Evolutionary conservation across 2,797 vertebrate genomes (phyloP).

Genomic region (Lithobates pipiens): DNA sequence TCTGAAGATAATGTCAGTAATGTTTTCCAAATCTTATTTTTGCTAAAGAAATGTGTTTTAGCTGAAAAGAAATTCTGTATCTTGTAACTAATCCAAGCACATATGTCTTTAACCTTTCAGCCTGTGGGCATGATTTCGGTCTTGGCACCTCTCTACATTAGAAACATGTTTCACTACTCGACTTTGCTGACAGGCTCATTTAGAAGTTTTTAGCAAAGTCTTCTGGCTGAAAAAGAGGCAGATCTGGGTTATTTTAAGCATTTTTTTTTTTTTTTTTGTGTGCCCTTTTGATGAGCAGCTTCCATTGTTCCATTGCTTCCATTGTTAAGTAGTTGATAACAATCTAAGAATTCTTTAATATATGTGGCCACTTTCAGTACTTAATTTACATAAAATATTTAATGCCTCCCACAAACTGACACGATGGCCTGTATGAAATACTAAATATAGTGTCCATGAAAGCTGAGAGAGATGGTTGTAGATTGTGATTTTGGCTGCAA

Average conservation of each 20-base stretch:
- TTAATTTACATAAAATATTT: constrained; percentile 58
- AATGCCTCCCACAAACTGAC: constrained; percentile 55
- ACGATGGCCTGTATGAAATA: constrained; percentile 42
- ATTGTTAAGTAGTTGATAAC: constrained; percentile 29
- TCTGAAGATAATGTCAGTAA: background rate
- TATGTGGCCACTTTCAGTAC: constrained; percentile 18
- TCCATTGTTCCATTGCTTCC: constrained; percentile 8
- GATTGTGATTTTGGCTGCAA: constrained; percentile 57
- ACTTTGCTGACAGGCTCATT: constrained; percentile 24
- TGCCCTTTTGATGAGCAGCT: constrained; percentile 17
- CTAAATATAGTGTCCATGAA: constrained; percentile 57
- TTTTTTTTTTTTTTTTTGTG: constrained; percentile 4
- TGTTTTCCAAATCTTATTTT: background rate
- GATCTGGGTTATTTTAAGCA: constrained; percentile 25
- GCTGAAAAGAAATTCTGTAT: background rate
- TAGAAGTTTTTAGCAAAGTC: constrained; percentile 17
- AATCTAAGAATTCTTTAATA: constrained; percentile 35
- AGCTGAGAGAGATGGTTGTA: constrained; percentile 51
- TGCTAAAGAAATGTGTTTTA: background rate
- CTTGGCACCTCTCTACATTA: background rate
- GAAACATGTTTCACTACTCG: constrained; percentile 11
- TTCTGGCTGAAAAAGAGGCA: constrained; percentile 11
- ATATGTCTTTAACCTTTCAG: background rate
- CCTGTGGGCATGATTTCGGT: constrained; percentile 10
- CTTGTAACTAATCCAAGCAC: background rate